These are phyloP conservation scores for Drosophila prostipennis DNA, from an alignment of 2,888 invertebrate genomes.

Conservation along the genomic window DNA sequence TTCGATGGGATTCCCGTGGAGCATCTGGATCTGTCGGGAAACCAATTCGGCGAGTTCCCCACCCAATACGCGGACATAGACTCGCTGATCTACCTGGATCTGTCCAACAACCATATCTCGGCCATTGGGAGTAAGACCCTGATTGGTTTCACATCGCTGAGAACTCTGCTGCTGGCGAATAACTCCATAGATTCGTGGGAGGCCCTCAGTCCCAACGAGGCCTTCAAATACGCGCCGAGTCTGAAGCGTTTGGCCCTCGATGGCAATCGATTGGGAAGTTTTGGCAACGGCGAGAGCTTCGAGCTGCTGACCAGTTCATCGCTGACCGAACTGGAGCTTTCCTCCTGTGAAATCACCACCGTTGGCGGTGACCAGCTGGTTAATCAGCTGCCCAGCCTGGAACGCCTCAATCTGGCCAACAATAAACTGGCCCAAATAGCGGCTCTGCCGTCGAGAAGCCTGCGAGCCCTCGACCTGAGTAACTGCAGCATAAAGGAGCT, in stretches of 20 bases:
- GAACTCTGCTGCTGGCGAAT: slow-evolving; percentile 87
- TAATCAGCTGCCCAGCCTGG: slow-evolving; percentile 85
- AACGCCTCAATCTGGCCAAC: slow-evolving; percentile 85
- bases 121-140: slow-evolving; percentile 85
- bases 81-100: slow-evolving; percentile 85
- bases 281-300: slow-evolving; percentile 85
- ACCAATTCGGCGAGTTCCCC: slow-evolving; percentile 87
- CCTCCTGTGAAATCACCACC: slow-evolving; percentile 87
- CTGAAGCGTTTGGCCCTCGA: slow-evolving; percentile 88
- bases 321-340: slow-evolving; percentile 86
- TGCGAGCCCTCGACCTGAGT: slow-evolving; percentile 86
- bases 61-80: slow-evolving; percentile 84
- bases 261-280: slow-evolving; percentile 86
- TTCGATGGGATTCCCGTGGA: slow-evolving; percentile 84
- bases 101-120: slow-evolving; percentile 86
- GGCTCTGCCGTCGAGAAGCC: slow-evolving; percentile 85
- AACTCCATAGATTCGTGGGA: slow-evolving; percentile 87
- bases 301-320: slow-evolving; percentile 86
- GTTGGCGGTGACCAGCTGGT: slow-evolving; percentile 84
- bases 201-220: slow-evolving; percentile 85
- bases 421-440: slow-evolving; percentile 85
- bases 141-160: slow-evolving; percentile 86
- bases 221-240: slow-evolving; percentile 85
- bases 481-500: slow-evolving; percentile 86
- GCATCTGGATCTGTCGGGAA: slow-evolving; percentile 87